A percentile compares a stretch with the other conserved stretches of the same genome.
phyloP scores from a whole-genome alignment of 2,888 invertebrate species.

The Euplagia quadripunctaria region DNA sequence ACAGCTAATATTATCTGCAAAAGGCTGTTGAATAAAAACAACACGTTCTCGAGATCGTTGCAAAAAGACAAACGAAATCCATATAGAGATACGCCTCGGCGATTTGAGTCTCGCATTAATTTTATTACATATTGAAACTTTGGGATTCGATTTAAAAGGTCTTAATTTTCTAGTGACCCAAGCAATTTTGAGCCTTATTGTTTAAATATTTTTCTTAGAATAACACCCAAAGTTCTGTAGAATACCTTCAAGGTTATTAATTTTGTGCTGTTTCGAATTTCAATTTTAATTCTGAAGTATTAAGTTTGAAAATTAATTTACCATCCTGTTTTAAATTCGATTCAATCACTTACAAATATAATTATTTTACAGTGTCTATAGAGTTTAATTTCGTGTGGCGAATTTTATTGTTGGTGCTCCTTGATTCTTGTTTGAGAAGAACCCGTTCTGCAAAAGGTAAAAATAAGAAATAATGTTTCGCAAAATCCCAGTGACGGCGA shows the following conservation, averaged over 20 bases:
- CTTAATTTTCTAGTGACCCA: background rate
- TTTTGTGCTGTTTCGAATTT: background rate
- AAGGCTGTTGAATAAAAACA: conserved; percentile 28
- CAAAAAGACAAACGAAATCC: conserved; percentile 45
- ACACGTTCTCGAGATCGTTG: conserved; percentile 31
- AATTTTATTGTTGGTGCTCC: background rate
- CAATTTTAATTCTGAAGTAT: background rate
- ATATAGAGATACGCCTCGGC: conserved; percentile 45
- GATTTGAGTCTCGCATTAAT: conserved; percentile 39
- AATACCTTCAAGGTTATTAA: too few species aligned
- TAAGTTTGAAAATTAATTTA: background rate
- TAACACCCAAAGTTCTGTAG: background rate
- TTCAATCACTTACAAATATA: background rate
- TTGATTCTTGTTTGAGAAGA: conserved; percentile 19
- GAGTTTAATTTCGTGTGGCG: conserved; percentile 17
- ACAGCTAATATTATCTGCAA: background rate
- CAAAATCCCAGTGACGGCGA: conserved; percentile 31
- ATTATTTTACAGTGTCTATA: background rate
- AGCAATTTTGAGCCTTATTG: conserved; percentile 18
- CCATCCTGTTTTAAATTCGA: background rate
- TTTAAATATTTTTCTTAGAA: background rate
- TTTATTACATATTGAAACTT: conserved; percentile 48
- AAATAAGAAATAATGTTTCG: conserved; percentile 50
- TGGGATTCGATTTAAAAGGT: conserved; percentile 5
- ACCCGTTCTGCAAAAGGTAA: conserved; percentile 44